Base-by-base conservation (phyloP, 2,888 invertebrate genomes). In the Hirtodrosophila cameraria region DNA sequence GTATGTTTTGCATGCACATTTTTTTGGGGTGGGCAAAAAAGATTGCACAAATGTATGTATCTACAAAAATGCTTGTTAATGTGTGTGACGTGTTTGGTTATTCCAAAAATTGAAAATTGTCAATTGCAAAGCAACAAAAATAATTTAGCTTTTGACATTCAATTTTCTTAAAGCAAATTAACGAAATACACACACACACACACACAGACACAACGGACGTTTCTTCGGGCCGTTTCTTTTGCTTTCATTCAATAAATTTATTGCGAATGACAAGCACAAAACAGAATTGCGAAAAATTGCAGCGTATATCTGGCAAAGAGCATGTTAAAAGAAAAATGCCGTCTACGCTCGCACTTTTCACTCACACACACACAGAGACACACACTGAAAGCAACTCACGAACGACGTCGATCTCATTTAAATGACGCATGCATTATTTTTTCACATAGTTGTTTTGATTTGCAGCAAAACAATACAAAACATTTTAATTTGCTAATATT, bases 221-320 rank as follows among this genome's bases (percentile, higher is more conserved):
- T 23, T 20, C 5, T 79, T 85, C 49, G 48, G 60, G 27, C 41
- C 48, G 69, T 79, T 64, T 84, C 75, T 66, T 82, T 82, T 79
- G 60, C 53, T 77, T 82, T 75, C 82, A 82, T 82, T 82, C 80
- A 82, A 61, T 60, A 80, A 82, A 77, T 82, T 82, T 85, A 82
- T 85, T 82, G 83, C 82, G 85, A 82, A 85, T 73, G 64, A 33
- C 65, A 54, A 66, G 43, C 85, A 68, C 75, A 82, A 72, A 85
- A 82, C 82, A 82, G 83, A 82, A 75, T 82, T 38, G 65, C 68
- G 63, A 63, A 67, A 77, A 82, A 84, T 70, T 82, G 81, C 81
- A 82, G 77, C 79, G 82, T 82, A 82, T 67, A 58, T 62, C 58
- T 58, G 59, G 49, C 59, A 64, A 78, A 69, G 71, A 77, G 75